Percentiles rank a stretch among this genome's conserved stretches.
Conservation (phyloP, 1,140 invertebrate genomes). For the Bombyx mandarina region DNA sequence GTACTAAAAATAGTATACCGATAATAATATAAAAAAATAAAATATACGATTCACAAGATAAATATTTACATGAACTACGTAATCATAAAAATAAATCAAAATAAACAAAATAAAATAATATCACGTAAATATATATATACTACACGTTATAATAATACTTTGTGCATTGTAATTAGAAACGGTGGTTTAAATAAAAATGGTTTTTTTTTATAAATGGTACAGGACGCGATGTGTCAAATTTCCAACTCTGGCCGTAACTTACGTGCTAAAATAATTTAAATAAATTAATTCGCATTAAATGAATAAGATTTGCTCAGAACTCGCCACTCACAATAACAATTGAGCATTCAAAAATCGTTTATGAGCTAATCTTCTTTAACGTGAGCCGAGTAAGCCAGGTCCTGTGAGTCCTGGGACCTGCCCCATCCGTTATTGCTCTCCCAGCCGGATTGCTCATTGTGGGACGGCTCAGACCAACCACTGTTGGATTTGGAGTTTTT, state of each 20-base stretch:
- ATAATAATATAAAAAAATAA: neutral
- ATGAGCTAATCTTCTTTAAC: constrained; percentile 41
- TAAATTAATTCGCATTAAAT: constrained; percentile 12
- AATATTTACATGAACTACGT: neutral
- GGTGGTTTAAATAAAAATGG: no score
- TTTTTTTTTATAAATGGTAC: neutral
- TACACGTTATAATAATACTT: no score
- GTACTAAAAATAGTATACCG: neutral
- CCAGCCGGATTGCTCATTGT: constrained; percentile 73
- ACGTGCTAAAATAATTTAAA: constrained; percentile 15
- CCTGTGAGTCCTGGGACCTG: constrained; percentile 71
- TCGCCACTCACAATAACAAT: no score
- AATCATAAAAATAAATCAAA: neutral
- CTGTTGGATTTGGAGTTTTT: constrained; percentile 83
- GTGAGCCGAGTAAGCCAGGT: constrained; percentile 77
- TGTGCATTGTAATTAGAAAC: no score
- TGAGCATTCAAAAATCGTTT: no score
- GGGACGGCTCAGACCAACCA: constrained; percentile 77
- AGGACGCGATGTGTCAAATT: no score
- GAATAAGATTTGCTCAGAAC: neutral
- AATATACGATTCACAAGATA: neutral
- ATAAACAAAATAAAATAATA: neutral
- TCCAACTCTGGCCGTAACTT: neutral
- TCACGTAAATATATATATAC: neutral
- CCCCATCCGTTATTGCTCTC: constrained; percentile 71